These are phyloP conservation scores for Cebidichthys violaceus DNA, from an alignment of 2,113 vertebrate genomes.

Conservation along the genomic window DNA sequence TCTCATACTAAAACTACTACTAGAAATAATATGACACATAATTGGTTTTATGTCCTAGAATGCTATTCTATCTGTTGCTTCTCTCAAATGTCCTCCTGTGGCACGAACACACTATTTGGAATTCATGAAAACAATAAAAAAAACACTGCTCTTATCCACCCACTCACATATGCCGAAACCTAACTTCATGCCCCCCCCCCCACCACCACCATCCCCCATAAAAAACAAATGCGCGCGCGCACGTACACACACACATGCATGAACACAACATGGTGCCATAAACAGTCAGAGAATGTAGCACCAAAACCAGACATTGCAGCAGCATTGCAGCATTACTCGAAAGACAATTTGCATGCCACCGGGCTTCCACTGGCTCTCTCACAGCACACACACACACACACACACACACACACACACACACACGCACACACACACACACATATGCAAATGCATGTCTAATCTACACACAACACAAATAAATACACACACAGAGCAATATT, in stretches of 20 bases:
- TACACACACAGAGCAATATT: slow-evolving; percentile 23
- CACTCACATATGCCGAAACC: slow-evolving; percentile 54
- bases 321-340: slow-evolving; percentile 52
- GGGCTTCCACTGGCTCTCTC: slow-evolving; percentile 9
- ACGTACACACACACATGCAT: background rate
- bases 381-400: background rate
- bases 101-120: background rate
- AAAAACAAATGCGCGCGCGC: slow-evolving; percentile 1
- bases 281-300: slow-evolving; percentile 25
- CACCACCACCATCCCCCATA: background rate
- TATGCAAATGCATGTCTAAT: background rate
- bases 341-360: slow-evolving; percentile 34
- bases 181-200: slow-evolving; percentile 45
- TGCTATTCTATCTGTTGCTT: slow-evolving; percentile 7
- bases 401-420: slow-evolving; percentile 25
- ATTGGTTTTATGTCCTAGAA: background rate
- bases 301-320: slow-evolving; percentile 56
- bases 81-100: slow-evolving; percentile 36
- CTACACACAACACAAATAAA: slow-evolving; percentile 30
- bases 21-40: background rate
- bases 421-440: background rate
- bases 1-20: background rate
- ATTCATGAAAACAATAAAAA: slow-evolving; percentile 68
- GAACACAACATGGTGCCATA: slow-evolving; percentile 37
- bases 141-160: slow-evolving; percentile 54